Evolutionary conservation across 2,888 invertebrate species (phyloP), one percentile per base, ranked within the genome.

Genomic region (Pyralis farinalis): DNA sequence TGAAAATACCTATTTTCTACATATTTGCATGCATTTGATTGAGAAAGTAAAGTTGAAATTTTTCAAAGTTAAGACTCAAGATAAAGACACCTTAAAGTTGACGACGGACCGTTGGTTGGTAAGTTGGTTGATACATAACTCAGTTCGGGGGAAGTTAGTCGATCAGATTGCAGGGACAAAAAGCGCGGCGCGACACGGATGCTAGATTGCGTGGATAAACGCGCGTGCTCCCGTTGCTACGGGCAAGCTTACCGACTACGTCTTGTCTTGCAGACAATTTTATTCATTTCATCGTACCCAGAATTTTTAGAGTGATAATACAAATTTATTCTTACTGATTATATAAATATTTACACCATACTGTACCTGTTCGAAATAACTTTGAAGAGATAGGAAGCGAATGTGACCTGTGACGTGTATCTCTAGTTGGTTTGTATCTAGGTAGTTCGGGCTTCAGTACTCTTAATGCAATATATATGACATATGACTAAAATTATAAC

Each of bases 111-210:
- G 55, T 63, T 42, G 53, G 62, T 59, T 56, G 64, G 67, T 64
- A 73, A 78, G 70, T 79, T 77, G 50, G 52, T 50, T 53, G 56
- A 63, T 75, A 70, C 58, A 73, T 77, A 76, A 78, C 68, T 79
- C 67, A 79, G 59, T 58, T 53, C 51, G 51, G 53, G 58, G 4
- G 58, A 76, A 77, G 70, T 80, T 73, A 55, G 44, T 53, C 66
- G 72, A 80, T 78, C 77, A 77, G 79, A 82, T 80, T 72, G 80
- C 63, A 51, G 55, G 60, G 65, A 67, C 68, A 71, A 71, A 75
- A 73, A 71, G 66, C 58, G 58, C 61, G 58, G 58, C 22, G 67
- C 64, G 71, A 74, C 74, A 63, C 65, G 65, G 63, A 65, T 63
- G 63, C 63, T 66, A 71, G 71, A 78, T 70, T 64, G 66, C 55